Base-by-base conservation (phyloP, 2,797 vertebrate genomes). In the Brachyrhaphis roseni region DNA sequence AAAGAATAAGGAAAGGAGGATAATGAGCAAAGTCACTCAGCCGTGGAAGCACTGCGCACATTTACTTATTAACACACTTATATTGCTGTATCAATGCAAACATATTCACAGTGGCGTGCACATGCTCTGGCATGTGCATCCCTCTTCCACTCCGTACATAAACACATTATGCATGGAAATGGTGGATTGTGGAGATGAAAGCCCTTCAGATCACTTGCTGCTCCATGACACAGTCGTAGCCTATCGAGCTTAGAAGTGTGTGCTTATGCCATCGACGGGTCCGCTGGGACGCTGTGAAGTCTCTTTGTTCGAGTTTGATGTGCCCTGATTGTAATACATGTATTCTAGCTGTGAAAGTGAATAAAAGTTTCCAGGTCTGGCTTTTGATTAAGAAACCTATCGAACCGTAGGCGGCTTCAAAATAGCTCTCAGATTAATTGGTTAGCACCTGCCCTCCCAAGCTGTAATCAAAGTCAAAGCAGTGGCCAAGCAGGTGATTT, bases 1-100 rank as follows among this genome's bases (percentile, higher is more conserved):
- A 45, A 72, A 82, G 70, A 77, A 53, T 79, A 81, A 82, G 55
- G 31, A 88, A 72, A 82, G 79, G 78, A 81, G 85, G 84, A 88
- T 93, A 93, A 95, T 89, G 84, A 94, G 92, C 86, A 79, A 84
- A 93, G 89, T 84, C 88, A 88, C 82, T 87, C 87, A 95, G 84
- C 90, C 80, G 47, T 88, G 82, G 87, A 88, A 85, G 77, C 71
- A 7, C 47, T 62, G 80, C 47, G 57, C 6, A 1, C 86, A 64
- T 71, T 73, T 78, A n/a, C 86, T 77, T 91, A 90, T 81, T 91
- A 89, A 78, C 83, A 76, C 87, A 84, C 90, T 82, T 76, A 83
- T 49, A 88, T 88, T 79, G 80, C 83, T 81, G 83, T 77, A 59
- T 84, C 83, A 72, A 80, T 70, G 66, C 75, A 77, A 82, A 78